Evolutionary conservation across 2,888 invertebrate species (phyloP).

Genomic region (Diarsia brunnea): DNA sequence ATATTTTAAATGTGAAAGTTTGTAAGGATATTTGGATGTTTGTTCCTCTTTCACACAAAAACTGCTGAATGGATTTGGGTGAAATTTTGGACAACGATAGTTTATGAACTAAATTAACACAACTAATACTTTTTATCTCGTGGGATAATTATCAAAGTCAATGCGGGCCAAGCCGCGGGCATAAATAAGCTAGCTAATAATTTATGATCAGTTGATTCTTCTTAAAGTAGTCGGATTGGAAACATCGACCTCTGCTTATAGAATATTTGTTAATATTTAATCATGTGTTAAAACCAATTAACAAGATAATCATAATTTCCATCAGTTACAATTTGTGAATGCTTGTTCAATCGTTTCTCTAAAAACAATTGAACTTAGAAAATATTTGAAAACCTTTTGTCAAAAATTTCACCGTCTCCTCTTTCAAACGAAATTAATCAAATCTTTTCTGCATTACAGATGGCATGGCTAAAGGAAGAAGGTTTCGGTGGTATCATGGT

Average conservation of each 20-base stretch:
- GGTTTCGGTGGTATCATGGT: slow-evolving; percentile 99
- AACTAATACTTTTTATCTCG: no score
- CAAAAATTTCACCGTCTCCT: background rate
- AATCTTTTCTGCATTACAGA: slow-evolving; percentile 89
- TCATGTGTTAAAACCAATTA: background rate
- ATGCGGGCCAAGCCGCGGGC: no score
- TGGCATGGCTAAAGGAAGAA: slow-evolving; percentile 98
- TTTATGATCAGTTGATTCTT: background rate
- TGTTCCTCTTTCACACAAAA: no score
- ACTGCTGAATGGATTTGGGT: no score
- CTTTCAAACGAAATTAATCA: background rate
- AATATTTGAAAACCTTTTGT: background rate
- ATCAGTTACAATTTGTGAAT: background rate
- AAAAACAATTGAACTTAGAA: background rate
- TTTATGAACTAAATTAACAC: no score
- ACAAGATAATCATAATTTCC: background rate
- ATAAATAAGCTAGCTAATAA: no score
- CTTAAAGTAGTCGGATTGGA: background rate
- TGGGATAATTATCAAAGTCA: no score
- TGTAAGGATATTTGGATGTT: no score
- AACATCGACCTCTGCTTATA: background rate
- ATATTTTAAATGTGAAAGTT: no score
- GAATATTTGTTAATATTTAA: no score
- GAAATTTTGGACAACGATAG: no score
- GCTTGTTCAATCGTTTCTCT: background rate